These are phyloP conservation scores for Pomatostomus ruficeps DNA, from an alignment of 2,113 vertebrate species.

Conservation along the genomic window DNA sequence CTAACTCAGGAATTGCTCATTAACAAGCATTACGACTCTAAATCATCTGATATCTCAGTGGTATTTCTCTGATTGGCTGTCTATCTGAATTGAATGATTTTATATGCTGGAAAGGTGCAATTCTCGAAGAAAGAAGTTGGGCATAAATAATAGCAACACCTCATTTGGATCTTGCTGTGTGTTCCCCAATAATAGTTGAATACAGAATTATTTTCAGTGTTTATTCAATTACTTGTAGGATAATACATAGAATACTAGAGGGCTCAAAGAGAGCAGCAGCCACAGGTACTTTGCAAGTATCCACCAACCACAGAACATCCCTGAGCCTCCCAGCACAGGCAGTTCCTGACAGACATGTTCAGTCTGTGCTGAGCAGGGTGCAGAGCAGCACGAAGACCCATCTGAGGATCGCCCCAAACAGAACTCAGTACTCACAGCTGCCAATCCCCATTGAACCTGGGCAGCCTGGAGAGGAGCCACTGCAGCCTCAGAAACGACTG, in stretches of 20 bases:
- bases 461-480: background rate
- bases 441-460: accelerated
- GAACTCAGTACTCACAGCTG: accelerated
- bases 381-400: background rate
- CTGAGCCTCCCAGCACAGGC: background rate
- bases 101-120: background rate
- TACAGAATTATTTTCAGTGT: background rate
- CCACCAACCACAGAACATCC: background rate
- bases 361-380: background rate
- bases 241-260: background rate
- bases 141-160: background rate
- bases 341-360: accelerated
- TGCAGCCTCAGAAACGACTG: background rate
- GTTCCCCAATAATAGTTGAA: background rate
- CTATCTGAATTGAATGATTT: background rate
- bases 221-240: background rate
- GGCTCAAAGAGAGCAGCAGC: background rate
- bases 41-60: background rate
- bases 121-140: background rate
- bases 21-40: background rate
- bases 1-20: background rate
- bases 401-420: background rate
- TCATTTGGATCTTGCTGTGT: background rate
- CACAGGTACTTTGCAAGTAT: background rate
- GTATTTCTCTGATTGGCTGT: background rate